phyloP scores from a whole-genome alignment of 2,797 vertebrate genomes.

The Sardinella longiceps region DNA sequence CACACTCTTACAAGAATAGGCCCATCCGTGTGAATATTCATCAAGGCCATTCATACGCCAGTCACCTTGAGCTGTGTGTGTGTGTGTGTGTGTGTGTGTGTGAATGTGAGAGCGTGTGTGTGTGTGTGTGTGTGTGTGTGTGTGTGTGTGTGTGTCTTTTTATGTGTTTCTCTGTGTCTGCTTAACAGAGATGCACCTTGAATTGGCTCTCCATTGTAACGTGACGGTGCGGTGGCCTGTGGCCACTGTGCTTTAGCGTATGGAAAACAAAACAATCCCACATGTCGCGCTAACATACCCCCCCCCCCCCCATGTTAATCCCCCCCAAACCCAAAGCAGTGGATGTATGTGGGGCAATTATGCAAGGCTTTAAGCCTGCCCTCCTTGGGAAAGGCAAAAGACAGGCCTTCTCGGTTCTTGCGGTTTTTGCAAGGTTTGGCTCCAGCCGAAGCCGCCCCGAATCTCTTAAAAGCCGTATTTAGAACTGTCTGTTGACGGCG shows the following conservation, averaged over 20 bases:
- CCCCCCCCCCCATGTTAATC: not conserved
- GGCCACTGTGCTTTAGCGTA: not conserved
- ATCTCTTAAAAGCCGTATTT: not conserved
- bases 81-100: not conserved
- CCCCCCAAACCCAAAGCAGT: not conserved
- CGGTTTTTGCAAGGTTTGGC: not conserved
- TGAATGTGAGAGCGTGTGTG: not conserved
- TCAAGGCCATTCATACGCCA: constrained; percentile 6
- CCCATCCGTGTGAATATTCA: constrained; percentile 14
- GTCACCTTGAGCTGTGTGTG: constrained; percentile 6
- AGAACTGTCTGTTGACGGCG: not conserved
- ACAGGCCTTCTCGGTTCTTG: not conserved
- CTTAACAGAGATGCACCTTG: not conserved
- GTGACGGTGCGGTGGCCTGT: not conserved
- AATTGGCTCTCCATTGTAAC: not conserved
- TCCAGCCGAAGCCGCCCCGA: not conserved
- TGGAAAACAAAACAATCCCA: not conserved
- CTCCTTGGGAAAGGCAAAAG: not conserved
- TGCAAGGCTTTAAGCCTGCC: not conserved
- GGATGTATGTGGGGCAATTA: constrained; percentile 4
- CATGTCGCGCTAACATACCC: too few species aligned
- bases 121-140: not conserved
- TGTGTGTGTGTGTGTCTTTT: not conserved
- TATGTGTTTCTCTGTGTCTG: not conserved
- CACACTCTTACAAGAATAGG: constrained; percentile 3